Evolutionary conservation across 2,113 vertebrate species (phyloP), one percentile per base, ranked within the genome.

Genomic region (Deroptyus accipitrinus): DNA sequence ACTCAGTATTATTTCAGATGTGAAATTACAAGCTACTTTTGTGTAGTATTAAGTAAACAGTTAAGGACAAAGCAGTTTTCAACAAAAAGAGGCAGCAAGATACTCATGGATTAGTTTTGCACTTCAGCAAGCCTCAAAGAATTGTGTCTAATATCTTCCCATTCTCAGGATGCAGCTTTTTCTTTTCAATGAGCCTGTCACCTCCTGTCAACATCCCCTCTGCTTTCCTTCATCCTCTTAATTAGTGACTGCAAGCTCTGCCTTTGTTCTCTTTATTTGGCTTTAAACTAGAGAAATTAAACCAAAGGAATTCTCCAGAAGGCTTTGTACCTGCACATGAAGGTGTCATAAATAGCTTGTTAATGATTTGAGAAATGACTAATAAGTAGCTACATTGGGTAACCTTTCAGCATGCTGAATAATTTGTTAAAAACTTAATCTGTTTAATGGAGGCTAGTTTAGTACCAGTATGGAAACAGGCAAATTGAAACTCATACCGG

Each of bases 181-280:
- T 92, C 90, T 96, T 94, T 83, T 79, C 90, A 95, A 28, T 24
- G 68, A 96, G 90, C 41, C 68, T 94, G 79, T 95, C 94, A 92
- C 88, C 90, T 93, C 76, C 83, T 94, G 88, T 96, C 94, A 95
- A 83, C 79, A 95, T 94, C 90, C 69, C 90, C 79, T 93, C 90
- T 94, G 90, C 90, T 88, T 94, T 77, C 76, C 95, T 95, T 94
- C 94, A 95, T 96, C 92, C 93, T 96, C 94, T 95, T 95, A 96
- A 96, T 96, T 94, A 95, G 95, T 37, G 54, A 78, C 90, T 96
- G 35, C 0, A 2, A 94, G 90, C 83, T 95, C 83, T 90, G 76
- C 64, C 90, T 95, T 96, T 96, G 95, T 95, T 96, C 93, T 92
- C 85, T 77, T 30, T 25, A 22, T 77, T 95, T 6, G 1, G 59